Conservation (phyloP, 2,888 invertebrate species). For the Esperia sulphurella region DNA sequence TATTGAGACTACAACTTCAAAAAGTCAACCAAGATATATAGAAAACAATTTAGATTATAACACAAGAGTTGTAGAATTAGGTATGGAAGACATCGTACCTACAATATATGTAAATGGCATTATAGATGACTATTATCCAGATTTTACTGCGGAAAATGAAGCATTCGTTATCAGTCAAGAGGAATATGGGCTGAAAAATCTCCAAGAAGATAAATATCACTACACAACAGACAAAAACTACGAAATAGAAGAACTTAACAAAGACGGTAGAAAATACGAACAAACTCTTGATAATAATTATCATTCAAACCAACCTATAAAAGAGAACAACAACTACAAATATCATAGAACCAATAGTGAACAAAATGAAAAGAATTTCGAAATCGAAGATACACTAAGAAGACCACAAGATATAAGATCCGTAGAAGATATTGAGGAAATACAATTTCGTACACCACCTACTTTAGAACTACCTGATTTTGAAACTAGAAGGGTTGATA, state of each 20-base stretch:
- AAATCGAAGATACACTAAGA: neutral
- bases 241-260: conserved; percentile 13
- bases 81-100: conserved; percentile 29
- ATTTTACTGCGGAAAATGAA: conserved; percentile 43
- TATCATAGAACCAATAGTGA: neutral
- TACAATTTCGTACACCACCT: conserved; percentile 40
- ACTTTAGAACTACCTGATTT: conserved; percentile 50
- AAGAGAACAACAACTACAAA: neutral
- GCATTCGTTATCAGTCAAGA: conserved; percentile 34
- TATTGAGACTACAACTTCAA: conserved; percentile 13
- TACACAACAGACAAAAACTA: conserved; percentile 38
- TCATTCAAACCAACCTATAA: conserved; percentile 2
- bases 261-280: conserved; percentile 15
- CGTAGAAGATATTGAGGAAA: conserved; percentile 17
- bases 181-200: conserved; percentile 32
- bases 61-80: conserved; percentile 22
- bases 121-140: conserved; percentile 57
- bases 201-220: conserved; percentile 40
- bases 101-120: conserved; percentile 31
- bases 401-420: conserved; percentile 9
- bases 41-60: conserved; percentile 3
- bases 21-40: conserved; percentile 14
- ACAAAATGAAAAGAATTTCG: conserved; percentile 11
- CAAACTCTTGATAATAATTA: conserved; percentile 10
- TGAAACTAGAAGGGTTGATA: conserved; percentile 39